Evolutionary conservation across 2,888 invertebrate genomes (phyloP), one percentile per base, ranked within the genome.

Genomic region (Incurvaria masculella): DNA sequence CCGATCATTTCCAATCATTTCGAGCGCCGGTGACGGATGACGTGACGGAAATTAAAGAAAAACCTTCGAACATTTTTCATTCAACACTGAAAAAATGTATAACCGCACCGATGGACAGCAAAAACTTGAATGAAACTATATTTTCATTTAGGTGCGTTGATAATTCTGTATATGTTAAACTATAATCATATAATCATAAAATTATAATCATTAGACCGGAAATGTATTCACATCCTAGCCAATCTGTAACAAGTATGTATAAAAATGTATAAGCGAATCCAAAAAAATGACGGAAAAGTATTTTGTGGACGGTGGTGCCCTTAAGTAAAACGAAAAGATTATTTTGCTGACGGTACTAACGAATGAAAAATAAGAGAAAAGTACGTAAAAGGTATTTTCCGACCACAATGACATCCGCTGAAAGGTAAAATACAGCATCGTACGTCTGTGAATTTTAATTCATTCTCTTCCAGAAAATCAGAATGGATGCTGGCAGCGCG

Each of bases 41-140:
- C 76, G 68, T 69, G 72, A 69, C 76, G 78, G 78, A 78, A 76
- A 78, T 78, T 76, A 76, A 75, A 74, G 68, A 72, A 66, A 65
- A 62, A 62, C 60, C 60, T 59, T 61, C 66, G 8, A 6, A 33
- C 8, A 14, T 3, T 33, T 33, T 33, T n/a, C 33, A 33, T 33
- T 14, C 33, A 33, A 33, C 4, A 23, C 3, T 33, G 8, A 4
- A 33, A 33, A 33, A 33, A 33, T 33, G 14, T 33, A 14, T 33
- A 14, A n/a, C 33, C 6, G 5, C 23, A 23, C 6, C 23, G 5
- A 23, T n/a, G n/a, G n/a, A n/a, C n/a, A n/a, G n/a, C n/a, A n/a
- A n/a, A n/a, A n/a, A n/a, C n/a, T n/a, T n/a, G n/a, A n/a, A n/a
- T n/a, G n/a, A n/a, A n/a, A n/a, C n/a, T n/a, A n/a, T n/a, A n/a